A percentile compares a stretch with the other conserved stretches of the same genome.
Evolutionary conservation across 30 jellyfish, hydroid and myxozoan species (phyloP).

Genomic region (Clytia hemisphaerica): DNA sequence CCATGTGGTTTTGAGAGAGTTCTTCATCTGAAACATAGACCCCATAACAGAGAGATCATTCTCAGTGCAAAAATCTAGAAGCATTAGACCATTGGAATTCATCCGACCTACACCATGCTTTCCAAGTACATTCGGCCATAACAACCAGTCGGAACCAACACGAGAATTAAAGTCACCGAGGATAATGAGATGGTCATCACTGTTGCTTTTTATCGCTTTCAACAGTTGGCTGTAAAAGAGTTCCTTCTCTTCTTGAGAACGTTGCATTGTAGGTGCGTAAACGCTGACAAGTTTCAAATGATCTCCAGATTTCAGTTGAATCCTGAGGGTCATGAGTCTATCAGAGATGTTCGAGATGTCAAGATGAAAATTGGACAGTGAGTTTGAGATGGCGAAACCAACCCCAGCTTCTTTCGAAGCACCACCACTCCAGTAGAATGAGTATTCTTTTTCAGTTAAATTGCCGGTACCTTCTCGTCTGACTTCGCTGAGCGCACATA

Average conservation of each 20-base stretch:
- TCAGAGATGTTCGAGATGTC: background rate
- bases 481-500: conserved; percentile 45
- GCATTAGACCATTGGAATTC: too few relatives aligned
- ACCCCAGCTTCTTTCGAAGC: conserved; percentile 8
- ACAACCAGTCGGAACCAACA: conserved; percentile 15
- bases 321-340: conserved; percentile 7
- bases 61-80: too few relatives aligned
- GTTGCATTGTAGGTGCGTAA: conserved; percentile 21
- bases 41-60: too few relatives aligned
- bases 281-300: conserved; percentile 11
- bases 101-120: conserved; percentile 45
- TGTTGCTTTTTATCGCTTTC: conserved; percentile 5
- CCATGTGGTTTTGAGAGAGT: too few relatives aligned
- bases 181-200: conserved; percentile 17
- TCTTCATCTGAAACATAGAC: too few relatives aligned
- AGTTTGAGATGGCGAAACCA: conserved; percentile 22
- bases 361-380: background rate
- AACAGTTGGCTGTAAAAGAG: conserved; percentile 13
- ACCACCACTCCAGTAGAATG: conserved; percentile 28
- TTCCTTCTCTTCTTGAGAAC: conserved; percentile 20
- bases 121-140: conserved; percentile 46
- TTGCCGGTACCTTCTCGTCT: conserved; percentile 16
- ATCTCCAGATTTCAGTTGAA: background rate
- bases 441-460: background rate
- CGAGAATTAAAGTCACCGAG: conserved; percentile 19